Percentiles rank a stretch among this genome's conserved stretches.
Evolutionary conservation across 2,113 vertebrate genomes (phyloP).

Genomic region (Vireo altiloquus): DNA sequence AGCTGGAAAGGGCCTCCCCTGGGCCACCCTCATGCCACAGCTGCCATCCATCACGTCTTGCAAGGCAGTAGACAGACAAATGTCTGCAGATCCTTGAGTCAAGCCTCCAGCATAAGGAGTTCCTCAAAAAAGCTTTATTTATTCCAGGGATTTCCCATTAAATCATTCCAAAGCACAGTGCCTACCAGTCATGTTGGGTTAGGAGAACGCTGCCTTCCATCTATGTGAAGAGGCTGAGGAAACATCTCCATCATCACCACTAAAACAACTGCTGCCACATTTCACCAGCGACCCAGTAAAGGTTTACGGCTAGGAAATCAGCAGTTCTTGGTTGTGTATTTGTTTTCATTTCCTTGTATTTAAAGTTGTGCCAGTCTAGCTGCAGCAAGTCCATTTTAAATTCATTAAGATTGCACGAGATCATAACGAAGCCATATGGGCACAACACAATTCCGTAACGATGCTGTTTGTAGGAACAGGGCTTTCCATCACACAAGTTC

Average conservation of each 20-base stretch:
- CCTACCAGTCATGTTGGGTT: not conserved
- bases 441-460: not conserved
- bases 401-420: not conserved
- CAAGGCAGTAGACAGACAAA: not conserved
- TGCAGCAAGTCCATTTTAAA: not conserved
- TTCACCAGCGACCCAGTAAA: not conserved
- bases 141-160: not conserved
- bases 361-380: not conserved
- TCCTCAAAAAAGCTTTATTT: not conserved
- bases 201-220: not conserved
- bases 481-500: not conserved
- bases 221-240: not conserved
- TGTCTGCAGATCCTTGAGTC: not conserved
- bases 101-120: not conserved
- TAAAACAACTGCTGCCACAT: not conserved
- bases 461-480: not conserved
- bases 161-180: not conserved
- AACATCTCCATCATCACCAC: not conserved
- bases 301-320: not conserved
- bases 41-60: fast-evolving
- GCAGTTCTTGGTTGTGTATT: not conserved
- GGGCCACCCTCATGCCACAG: not conserved
- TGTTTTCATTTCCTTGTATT: not conserved
- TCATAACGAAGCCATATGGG: not conserved
- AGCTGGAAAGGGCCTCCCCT: not conserved